Base-by-base conservation (phyloP, 1,140 invertebrate species). In the Mylabris phalerata region DNA sequence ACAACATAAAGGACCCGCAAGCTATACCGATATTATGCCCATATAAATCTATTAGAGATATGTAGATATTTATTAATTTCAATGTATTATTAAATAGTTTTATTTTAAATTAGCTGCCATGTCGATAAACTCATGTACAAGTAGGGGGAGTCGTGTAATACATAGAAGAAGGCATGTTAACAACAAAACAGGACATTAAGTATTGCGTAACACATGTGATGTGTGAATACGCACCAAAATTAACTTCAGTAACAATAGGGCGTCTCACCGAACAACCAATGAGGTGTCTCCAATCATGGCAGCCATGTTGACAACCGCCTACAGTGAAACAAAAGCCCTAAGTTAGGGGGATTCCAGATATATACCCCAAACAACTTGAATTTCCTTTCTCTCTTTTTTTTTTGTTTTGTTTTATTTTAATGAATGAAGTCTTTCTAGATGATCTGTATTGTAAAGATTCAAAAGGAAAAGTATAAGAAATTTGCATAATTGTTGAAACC, bases 271-370 rank as follows among this genome's bases (percentile, higher is more conserved):
- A 57, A 60, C 57, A 43, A 55, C 61, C 61, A 63, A 63, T 63
- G 25, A 42, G 57, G 49, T 59, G 47, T 42, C 47, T 50, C 48
- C 51, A 56, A 63, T 41, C 52, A 39, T 46, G 59, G 46, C 59
- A 56, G 59, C 61, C 61, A 63, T 63, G 52, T 63, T 63, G 50
- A 63, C 44, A 63, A 57, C 61, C 61, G 61, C 61, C 61, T 57
- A 63, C 57, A 46, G 48, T 55, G 61, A 48, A 60, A 59, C 56
- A 59, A 62, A 55, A 55, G 52, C 45, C 45, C 32, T 32, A 32
- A 32, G 32, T 32, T 32, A 32, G 27, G 49, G 51, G 41, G 48
- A 55, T 10, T 49, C 51, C 42, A 32, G 51, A 54, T 32, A 32
- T 32, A 7, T 32, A 32, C 32, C 32, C 32, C 7, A 32, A 32